These are phyloP conservation scores for Elgaria multicarinata DNA, from an alignment of 2,113 vertebrate species.

Conservation along the genomic window DNA sequence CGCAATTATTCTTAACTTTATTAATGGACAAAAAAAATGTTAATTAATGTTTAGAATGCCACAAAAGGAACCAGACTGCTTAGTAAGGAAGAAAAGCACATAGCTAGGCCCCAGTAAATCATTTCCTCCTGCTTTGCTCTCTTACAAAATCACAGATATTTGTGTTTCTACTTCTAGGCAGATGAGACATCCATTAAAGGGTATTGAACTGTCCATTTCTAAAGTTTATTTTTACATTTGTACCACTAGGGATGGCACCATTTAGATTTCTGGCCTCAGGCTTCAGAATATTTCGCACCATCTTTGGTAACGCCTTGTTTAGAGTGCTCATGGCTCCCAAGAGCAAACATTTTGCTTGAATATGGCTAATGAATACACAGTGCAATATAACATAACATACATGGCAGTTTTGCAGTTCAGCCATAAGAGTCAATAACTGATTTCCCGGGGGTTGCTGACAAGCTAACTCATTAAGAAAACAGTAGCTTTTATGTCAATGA, in stretches of 20 bases:
- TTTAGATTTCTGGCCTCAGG: not conserved
- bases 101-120: not conserved
- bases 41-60: not conserved
- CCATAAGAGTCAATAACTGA: conserved; percentile 23
- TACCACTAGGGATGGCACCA: not conserved
- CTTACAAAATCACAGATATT: not conserved
- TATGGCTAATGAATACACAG: not conserved
- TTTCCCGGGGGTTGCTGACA: conserved; percentile 16
- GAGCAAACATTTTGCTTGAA: not conserved
- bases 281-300: not conserved
- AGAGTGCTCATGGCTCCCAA: not conserved
- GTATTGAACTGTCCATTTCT: not conserved
- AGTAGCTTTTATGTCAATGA: conserved; percentile 23
- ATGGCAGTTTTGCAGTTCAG: conserved; percentile 2
- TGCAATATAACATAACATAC: conserved; percentile 1
- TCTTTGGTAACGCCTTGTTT: not conserved
- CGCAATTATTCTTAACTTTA: not conserved
- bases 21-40: not conserved
- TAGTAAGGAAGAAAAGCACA: not conserved
- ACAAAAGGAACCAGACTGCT: not conserved
- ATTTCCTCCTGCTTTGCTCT: not conserved
- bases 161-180: not conserved
- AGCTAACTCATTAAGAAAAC: conserved; percentile 16
- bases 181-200: not conserved
- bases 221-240: not conserved